A percentile compares a stretch with the other conserved stretches of the same genome.
phyloP scores from a whole-genome alignment of 2,888 invertebrate species.

The Rambutsinella grinnellia region DNA sequence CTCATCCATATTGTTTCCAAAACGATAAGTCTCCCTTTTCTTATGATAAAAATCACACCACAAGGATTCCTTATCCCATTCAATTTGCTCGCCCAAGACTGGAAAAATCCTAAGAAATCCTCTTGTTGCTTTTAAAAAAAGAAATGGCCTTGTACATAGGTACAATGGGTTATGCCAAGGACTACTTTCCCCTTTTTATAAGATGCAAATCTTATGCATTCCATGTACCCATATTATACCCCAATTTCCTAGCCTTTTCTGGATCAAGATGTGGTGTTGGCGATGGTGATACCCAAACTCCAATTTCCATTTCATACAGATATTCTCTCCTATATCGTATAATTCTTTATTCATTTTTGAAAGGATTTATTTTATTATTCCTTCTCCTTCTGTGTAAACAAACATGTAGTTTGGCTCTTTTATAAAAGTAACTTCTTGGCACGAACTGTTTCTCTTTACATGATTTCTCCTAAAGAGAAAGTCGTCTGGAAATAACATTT shows the following conservation, averaged over 20 bases:
- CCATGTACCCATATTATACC: neutral
- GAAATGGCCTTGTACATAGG: neutral
- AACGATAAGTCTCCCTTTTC: neutral
- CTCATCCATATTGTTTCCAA: neutral
- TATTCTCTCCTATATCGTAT: neutral
- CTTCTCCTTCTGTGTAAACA: slow-evolving; percentile 3
- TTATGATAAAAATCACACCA: neutral
- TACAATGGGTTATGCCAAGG: no score
- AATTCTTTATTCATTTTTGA: slow-evolving; percentile 22
- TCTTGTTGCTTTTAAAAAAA: neutral
- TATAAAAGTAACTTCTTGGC: slow-evolving; percentile 39
- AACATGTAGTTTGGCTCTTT: slow-evolving; percentile 1
- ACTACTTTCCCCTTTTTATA: no score
- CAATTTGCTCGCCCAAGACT: neutral
- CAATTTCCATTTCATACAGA: neutral
- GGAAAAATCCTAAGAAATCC: slow-evolving; percentile 7
- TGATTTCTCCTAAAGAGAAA: slow-evolving; percentile 13
- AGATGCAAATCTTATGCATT: neutral
- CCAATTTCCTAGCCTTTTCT: neutral
- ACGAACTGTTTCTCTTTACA: slow-evolving; percentile 18
- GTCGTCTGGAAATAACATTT: slow-evolving; percentile 18
- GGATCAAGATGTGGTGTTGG: neutral
- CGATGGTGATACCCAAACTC: neutral
- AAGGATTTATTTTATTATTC: slow-evolving; percentile 16
- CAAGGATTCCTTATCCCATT: neutral